Evolutionary conservation across 1,140 invertebrate genomes (phyloP).

Genomic region (Bombus balteatus): DNA sequence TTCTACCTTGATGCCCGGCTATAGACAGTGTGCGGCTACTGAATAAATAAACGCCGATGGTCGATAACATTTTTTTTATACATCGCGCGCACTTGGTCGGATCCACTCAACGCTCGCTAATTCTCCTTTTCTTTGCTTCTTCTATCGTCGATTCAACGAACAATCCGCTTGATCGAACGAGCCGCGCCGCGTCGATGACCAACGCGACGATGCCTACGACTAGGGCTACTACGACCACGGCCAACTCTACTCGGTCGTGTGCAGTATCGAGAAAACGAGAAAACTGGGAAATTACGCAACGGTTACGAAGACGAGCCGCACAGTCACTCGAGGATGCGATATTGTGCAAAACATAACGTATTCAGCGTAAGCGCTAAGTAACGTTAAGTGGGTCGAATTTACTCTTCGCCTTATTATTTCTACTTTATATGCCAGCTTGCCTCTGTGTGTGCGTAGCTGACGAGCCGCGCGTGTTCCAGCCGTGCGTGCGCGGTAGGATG

Average conservation of each 20-base stretch:
- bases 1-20: conserved; percentile 13
- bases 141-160: not conserved
- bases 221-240: not conserved
- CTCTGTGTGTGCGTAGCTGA: conserved; percentile 59
- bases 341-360: conserved; percentile 82
- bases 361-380: conserved; percentile 82
- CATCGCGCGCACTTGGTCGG: conserved; percentile 5
- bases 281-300: conserved; percentile 65
- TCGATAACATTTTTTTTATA: conserved; percentile 41
- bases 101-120: not conserved
- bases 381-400: conserved; percentile 83
- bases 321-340: conserved; percentile 73
- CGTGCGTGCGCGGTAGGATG: conserved; percentile 74
- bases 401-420: conserved; percentile 82
- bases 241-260: not conserved
- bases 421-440: conserved; percentile 80
- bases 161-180: no score
- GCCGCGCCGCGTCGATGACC: no score
- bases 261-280: not conserved
- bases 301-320: conserved; percentile 56
- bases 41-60: conserved; percentile 34
- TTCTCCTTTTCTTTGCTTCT: not conserved
- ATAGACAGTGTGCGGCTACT: conserved; percentile 2
- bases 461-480: conserved; percentile 36
- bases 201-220: no score